Conservation (phyloP, 2,888 invertebrate species). For the Drosophila picticornis region DNA sequence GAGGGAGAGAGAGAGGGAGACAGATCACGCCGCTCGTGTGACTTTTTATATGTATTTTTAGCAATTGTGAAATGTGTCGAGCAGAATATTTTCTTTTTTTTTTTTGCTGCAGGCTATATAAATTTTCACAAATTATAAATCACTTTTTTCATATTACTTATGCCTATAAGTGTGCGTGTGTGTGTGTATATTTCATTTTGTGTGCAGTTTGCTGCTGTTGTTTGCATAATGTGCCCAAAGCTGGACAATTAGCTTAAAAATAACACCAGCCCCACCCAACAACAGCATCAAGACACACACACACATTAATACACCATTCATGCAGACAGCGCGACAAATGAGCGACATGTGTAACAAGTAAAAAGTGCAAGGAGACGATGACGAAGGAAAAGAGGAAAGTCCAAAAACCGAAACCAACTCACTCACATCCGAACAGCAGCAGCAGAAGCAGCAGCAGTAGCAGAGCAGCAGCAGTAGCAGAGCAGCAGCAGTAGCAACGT, state of each 20-base stretch:
- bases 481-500: not conserved
- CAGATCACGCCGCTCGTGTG: constrained; percentile 51
- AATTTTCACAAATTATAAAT: constrained; percentile 69
- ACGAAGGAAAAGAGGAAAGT: constrained; percentile 25
- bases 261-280: constrained; percentile 61
- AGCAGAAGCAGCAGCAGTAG: constrained; percentile 7
- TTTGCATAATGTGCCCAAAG: constrained; percentile 61
- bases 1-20: not conserved
- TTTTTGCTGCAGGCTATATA: constrained; percentile 33
- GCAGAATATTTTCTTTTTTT: constrained; percentile 30
- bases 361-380: constrained; percentile 52
- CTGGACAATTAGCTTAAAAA: constrained; percentile 65
- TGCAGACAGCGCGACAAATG: constrained; percentile 12
- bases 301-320: not conserved
- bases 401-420: constrained; percentile 54
- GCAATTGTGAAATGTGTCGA: constrained; percentile 70
- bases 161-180: constrained; percentile 7
- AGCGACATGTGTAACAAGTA: constrained; percentile 64
- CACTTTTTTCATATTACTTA: constrained; percentile 54
- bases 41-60: constrained; percentile 68
- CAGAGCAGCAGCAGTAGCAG: not conserved
- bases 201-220: constrained; percentile 27
- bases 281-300: constrained; percentile 22
- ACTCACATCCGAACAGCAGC: constrained; percentile 44
- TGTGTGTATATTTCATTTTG: constrained; percentile 16